phyloP scores from a whole-genome alignment of 2,888 invertebrate species.

The Steinernema hermaphroditum region DNA sequence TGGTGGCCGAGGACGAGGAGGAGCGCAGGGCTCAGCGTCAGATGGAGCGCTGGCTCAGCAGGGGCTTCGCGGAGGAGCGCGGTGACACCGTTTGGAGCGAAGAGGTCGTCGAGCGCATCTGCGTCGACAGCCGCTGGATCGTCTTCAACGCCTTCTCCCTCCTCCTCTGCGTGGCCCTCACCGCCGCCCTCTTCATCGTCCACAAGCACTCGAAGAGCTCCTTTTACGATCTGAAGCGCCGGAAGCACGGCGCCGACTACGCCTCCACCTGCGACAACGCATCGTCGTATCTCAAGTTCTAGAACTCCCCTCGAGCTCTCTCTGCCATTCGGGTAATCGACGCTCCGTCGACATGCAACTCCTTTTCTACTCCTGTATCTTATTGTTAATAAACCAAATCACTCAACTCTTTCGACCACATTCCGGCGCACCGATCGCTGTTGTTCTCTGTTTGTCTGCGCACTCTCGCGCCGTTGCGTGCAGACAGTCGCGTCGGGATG shows the following conservation, averaged over 20 bases:
- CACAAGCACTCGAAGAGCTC: constrained; percentile 7
- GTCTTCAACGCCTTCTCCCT: constrained; percentile 14
- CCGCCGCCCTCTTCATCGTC: constrained; percentile 21
- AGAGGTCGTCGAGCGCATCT: constrained; percentile 1
- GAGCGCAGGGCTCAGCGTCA: constrained; percentile 38
- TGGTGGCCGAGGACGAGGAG: constrained; percentile 39
- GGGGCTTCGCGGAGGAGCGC: constrained; percentile 30
- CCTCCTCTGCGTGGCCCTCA: constrained; percentile 17
- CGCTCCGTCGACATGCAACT: background rate
- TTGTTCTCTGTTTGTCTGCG: no score
- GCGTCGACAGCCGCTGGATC: constrained; percentile 19
- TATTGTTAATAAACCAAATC: background rate
- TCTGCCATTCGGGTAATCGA: constrained; percentile 22
- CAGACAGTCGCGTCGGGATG: no score
- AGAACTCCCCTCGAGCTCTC: background rate
- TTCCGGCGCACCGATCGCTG: no score
- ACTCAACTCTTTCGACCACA: no score
- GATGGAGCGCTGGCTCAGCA: constrained; percentile 37
- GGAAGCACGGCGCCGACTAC: background rate
- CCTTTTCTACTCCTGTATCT: background rate
- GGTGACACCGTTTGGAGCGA: constrained; percentile 6
- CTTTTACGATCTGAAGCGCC: constrained; percentile 8
- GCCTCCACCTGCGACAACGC: constrained; percentile 28
- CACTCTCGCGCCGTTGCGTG: no score
- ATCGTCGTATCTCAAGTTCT: constrained; percentile 28